Evolutionary conservation across 1,140 invertebrate genomes (phyloP).

Genomic region (Leptinotarsa lineolata): DNA sequence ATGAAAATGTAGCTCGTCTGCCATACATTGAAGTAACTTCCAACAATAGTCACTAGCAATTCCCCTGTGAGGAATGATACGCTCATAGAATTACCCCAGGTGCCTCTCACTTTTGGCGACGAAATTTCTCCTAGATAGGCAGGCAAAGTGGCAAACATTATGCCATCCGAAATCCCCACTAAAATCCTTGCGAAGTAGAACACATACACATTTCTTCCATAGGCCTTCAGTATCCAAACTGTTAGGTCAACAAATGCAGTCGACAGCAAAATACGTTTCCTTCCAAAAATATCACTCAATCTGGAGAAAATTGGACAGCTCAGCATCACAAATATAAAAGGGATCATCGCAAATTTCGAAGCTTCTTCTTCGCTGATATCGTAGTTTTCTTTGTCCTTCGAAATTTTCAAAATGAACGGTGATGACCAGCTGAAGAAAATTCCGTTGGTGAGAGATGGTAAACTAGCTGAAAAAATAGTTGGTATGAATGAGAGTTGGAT

Average conservation of each 20-base stretch:
- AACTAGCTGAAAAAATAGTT: neutral
- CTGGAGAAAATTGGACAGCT: neutral
- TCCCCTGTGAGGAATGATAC: constrained; percentile 59
- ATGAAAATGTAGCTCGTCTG: constrained; percentile 32
- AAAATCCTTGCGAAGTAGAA: constrained; percentile 53
- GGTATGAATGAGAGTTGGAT: no score
- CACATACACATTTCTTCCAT: constrained; percentile 26
- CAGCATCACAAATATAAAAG: neutral
- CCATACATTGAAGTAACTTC: constrained; percentile 32
- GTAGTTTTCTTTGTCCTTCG: constrained; percentile 29
- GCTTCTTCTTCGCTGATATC: constrained; percentile 29
- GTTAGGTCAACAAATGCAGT: neutral
- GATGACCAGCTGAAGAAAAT: constrained; percentile 27
- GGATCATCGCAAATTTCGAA: neutral
- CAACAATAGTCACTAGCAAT: constrained; percentile 51
- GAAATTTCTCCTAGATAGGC: constrained; percentile 45
- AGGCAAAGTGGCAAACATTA: constrained; percentile 40
- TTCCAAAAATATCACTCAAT: constrained; percentile 2
- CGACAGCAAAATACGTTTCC: neutral
- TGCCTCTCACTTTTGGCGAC: constrained; percentile 42
- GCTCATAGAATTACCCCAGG: constrained; percentile 56
- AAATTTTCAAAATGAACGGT: constrained; percentile 24
- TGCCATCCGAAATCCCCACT: constrained; percentile 41
- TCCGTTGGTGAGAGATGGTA: constrained; percentile 17
- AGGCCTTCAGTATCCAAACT: constrained; percentile 25